Base-by-base conservation (phyloP, 1,140 invertebrate species). In the Harpegnathos saltator region DNA sequence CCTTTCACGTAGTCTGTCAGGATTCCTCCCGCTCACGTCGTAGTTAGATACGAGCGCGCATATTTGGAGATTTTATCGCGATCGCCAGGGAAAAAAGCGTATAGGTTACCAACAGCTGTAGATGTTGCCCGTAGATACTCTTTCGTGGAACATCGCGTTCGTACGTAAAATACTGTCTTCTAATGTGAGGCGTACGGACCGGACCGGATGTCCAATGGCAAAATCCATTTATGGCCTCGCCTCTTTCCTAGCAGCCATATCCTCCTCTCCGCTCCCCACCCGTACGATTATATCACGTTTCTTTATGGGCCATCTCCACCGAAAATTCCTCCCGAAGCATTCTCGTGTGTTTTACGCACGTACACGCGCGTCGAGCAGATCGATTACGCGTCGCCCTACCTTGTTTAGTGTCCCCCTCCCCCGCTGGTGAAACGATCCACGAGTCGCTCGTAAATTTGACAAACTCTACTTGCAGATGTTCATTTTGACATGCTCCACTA, bases 361-460 rank as follows among this genome's bases (percentile, higher is more conserved):
- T 33, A 38, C 66, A 77, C 61, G 73, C 38, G 29, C 17, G 54
- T 14, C n/a, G 17, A 54, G 50, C 17, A 69, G 81, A 89, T 87
- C 83, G 87, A 82, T 88, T 83, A 73, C 71, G n/a, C n/a, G 9
- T 26, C 48, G 58, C n/a, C 29, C 50, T 58, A 54, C 54, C 59
- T 83, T 74, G 87, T 90, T 89, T 87, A 89, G 66, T 65, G 38
- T 62, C 56, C 14, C 56, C 5, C 38, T 9, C 38, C 11, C 11
- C 38, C 59, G 29, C n/a, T n/a, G n/a, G n/a, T 59, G 24, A 62
- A 62, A 58, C 72, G 38, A 72, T 75, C 33, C 82, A 84, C 83
- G 78, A 77, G 83, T 74, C 74, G 87, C 68, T 89, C 83, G 85
- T 89, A 89, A 89, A 89, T 89, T 89, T 72, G 75, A 19, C 80